These are phyloP conservation scores for Drosophila lacteicornis DNA, from an alignment of 1,140 invertebrate species.

Conservation along the genomic window DNA sequence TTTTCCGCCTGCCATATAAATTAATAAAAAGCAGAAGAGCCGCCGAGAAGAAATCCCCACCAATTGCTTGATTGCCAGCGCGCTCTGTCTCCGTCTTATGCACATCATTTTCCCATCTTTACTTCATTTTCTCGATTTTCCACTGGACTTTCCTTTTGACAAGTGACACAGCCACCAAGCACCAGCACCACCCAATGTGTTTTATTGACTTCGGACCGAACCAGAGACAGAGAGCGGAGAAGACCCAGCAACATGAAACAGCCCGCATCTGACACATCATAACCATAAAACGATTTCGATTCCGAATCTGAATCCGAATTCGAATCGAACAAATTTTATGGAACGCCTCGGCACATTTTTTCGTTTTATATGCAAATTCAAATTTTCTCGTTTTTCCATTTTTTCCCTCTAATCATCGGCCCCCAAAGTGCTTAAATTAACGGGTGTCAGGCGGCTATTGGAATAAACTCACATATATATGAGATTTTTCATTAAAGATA, in stretches of 20 bases:
- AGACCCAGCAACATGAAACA: constrained; percentile 36
- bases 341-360: constrained; percentile 16
- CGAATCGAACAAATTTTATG: constrained; percentile 29
- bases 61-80: constrained; percentile 51
- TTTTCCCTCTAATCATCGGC: constrained; percentile 22
- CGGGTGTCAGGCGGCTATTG: background rate
- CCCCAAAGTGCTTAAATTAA: constrained; percentile 22
- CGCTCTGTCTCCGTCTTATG: background rate
- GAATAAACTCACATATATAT: background rate
- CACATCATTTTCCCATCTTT: constrained; percentile 9
- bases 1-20: constrained; percentile 63
- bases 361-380: constrained; percentile 38
- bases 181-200: constrained; percentile 29
- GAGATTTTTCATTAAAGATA: background rate
- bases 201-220: constrained; percentile 37
- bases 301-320: constrained; percentile 11
- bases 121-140: background rate
- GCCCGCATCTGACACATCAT: constrained; percentile 79
- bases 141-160: constrained; percentile 9
- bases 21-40: constrained; percentile 56
- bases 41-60: constrained; percentile 26
- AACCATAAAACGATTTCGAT: constrained; percentile 61
- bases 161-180: constrained; percentile 1
- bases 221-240: too few relatives aligned
- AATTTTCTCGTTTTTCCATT: constrained; percentile 8